Percentiles rank a stretch among this genome's conserved stretches.
Evolutionary conservation across 2,888 invertebrate genomes (phyloP).

Genomic region (Hedychridium roseum): DNA sequence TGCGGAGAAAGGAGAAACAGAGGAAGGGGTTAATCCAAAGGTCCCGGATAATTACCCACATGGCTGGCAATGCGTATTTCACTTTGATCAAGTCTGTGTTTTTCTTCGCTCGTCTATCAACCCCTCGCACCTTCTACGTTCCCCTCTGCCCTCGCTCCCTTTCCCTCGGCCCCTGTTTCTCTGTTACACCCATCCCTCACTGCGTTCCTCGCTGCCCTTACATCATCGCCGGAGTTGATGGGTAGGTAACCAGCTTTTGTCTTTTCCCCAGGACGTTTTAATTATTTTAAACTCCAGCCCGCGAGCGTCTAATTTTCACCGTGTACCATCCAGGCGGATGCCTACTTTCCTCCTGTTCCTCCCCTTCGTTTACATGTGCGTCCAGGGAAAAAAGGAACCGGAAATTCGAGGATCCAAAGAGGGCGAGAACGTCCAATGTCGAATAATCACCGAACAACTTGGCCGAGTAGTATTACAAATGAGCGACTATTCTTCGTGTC

Average conservation of each 20-base stretch:
- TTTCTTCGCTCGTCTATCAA: conserved; percentile 62
- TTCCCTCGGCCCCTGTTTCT: conserved; percentile 14
- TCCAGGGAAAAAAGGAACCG: background rate
- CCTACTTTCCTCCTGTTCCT: too few relatives aligned
- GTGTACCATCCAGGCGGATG: conserved; percentile 15
- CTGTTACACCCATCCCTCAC: conserved; percentile 29
- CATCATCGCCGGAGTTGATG: conserved; percentile 43
- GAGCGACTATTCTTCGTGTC: too few relatives aligned
- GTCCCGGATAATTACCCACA: conserved; percentile 64
- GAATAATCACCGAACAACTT: too few relatives aligned
- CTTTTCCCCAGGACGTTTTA: conserved; percentile 58
- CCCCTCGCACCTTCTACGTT: conserved; percentile 26
- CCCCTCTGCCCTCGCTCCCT: conserved; percentile 13
- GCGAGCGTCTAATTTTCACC: conserved; percentile 59
- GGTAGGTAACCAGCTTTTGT: conserved; percentile 58
- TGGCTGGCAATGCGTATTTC: conserved; percentile 61
- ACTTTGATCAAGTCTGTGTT: conserved; percentile 64
- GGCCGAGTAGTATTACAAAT: too few relatives aligned
- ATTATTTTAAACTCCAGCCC: conserved; percentile 60
- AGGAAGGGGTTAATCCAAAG: conserved; percentile 59
- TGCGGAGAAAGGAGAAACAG: conserved; percentile 19
- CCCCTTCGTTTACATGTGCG: conserved; percentile 1
- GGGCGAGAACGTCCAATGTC: too few relatives aligned
- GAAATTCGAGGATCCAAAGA: too few relatives aligned
- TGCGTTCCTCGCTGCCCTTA: conserved; percentile 47